A percentile compares a stretch with the other conserved stretches of the same genome.
Conservation (phyloP, 35 echinoderm and acorn worm genomes). For the Hemicentrotus pulcherrimus region DNA sequence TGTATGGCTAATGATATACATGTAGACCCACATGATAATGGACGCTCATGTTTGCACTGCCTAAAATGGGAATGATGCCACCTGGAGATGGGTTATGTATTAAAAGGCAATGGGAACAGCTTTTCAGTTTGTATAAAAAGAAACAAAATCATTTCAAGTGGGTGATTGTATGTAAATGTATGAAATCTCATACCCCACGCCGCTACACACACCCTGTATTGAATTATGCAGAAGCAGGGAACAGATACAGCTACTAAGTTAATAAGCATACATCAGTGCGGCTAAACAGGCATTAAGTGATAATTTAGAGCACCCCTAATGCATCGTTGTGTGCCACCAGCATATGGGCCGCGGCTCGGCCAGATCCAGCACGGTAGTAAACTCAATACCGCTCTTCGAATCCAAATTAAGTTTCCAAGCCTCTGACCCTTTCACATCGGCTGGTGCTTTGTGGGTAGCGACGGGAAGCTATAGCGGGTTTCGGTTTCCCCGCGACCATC, state of each 20-base stretch:
- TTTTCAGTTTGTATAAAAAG: neutral
- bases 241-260: constrained; percentile 9
- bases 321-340: neutral
- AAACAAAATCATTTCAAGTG: neutral
- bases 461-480: neutral
- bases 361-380: neutral
- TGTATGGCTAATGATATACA: neutral
- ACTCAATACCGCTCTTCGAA: neutral
- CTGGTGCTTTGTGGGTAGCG: neutral
- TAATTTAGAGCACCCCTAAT: constrained; percentile 21
- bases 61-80: neutral
- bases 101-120: neutral
- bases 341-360: neutral
- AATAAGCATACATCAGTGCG: constrained; percentile 23
- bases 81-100: neutral
- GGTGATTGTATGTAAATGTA: neutral
- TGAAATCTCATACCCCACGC: neutral
- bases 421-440: constrained; percentile 5
- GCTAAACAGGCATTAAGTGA: constrained; percentile 36
- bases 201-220: neutral
- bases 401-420: neutral
- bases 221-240: neutral
- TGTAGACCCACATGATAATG: neutral
- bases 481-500: neutral
- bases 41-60: neutral